These are phyloP conservation scores for Bursaphelenchus okinawaensis DNA, from an alignment of 2,888 invertebrate genomes.

Conservation along the genomic window DNA sequence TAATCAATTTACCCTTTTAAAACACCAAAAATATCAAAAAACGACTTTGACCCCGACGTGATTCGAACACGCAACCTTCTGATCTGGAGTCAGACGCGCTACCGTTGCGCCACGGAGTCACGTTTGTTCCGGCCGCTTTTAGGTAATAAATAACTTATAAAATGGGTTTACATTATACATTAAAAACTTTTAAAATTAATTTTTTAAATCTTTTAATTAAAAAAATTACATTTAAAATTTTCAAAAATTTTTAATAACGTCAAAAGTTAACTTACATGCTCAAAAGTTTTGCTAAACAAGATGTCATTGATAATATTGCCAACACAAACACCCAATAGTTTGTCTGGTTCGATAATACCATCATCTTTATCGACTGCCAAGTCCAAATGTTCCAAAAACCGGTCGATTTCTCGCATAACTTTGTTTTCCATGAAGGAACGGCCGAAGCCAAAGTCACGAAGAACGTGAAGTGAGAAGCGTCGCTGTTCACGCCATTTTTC, in stretches of 20 bases:
- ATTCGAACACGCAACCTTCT: conserved; percentile 96
- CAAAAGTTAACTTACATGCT: conserved; percentile 24
- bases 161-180: too few relatives aligned
- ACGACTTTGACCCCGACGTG: conserved; percentile 78
- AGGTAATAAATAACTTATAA: too few relatives aligned
- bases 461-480: conserved; percentile 40
- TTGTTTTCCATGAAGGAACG: conserved; percentile 52
- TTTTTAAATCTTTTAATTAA: too few relatives aligned
- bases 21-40: conserved; percentile 39
- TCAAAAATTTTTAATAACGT: not conserved
- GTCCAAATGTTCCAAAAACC: conserved; percentile 14
- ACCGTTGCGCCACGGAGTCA: conserved; percentile 92
- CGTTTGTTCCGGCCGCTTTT: too few relatives aligned
- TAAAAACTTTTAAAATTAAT: too few relatives aligned
- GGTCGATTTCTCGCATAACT: conserved; percentile 37
- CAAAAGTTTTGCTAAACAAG: conserved; percentile 48
- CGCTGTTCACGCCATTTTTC: conserved; percentile 57
- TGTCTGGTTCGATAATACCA: conserved; percentile 25
- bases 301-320: conserved; percentile 56
- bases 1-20: too few relatives aligned
- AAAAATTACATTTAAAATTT: not conserved
- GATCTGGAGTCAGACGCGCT: conserved; percentile 97
- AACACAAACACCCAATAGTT: conserved; percentile 46
- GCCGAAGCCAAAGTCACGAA: conserved; percentile 56
- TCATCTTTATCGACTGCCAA: not conserved